Base-by-base conservation (phyloP, 2,113 vertebrate species). In the Lycocorax pyrrhopterus region DNA sequence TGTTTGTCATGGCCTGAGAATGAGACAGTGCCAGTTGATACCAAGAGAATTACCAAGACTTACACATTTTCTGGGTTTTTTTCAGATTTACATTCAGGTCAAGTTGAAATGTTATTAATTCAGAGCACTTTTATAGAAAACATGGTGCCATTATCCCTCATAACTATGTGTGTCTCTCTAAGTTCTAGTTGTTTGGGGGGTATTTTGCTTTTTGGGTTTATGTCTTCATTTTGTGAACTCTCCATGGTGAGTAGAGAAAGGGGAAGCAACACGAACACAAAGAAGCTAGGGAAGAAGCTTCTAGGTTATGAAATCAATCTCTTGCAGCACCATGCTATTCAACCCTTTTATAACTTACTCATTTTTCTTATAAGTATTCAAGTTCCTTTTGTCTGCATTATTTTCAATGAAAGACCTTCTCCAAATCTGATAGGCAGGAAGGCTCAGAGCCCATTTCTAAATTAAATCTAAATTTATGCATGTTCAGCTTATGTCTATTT, bases 381-480 rank as follows among this genome's bases (percentile, higher is more conserved):
- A 11, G 8, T 19, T 81, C 29, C 60, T 78, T 53, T 56, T 72
- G 41, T 49, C 53, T 93, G 41, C 11, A 23, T 73, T 83, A 51
- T 66, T 86, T 94, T 86, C 55, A 87, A 7, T 79, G 63, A 80
- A 72, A 83, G 33, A 67, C 8, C 44, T 22, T 78, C 87, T 69
- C 46, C 77, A 93, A 83, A 83, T 88, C 59, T 85, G 71, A 77
- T 79, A 85, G 27, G 17, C 12, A 73, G 53, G 20, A 94, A 89
- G 20, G 19, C 11, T 91, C 51, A 74, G 30, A 90, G 26, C 41
- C 53, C 2, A 7, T 91, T 95, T 78, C 46, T 79, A 90, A 96
- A 88, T 92, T 58, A 93, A 90, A 85, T 82, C 46, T 62, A 69
- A 87, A 88, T 83, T 88, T 88, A 76, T 93, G 90, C 49, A 41